Evolutionary conservation across 1,140 invertebrate species (phyloP), one percentile per base, ranked within the genome.

Genomic region (Agrypnia vestita): DNA sequence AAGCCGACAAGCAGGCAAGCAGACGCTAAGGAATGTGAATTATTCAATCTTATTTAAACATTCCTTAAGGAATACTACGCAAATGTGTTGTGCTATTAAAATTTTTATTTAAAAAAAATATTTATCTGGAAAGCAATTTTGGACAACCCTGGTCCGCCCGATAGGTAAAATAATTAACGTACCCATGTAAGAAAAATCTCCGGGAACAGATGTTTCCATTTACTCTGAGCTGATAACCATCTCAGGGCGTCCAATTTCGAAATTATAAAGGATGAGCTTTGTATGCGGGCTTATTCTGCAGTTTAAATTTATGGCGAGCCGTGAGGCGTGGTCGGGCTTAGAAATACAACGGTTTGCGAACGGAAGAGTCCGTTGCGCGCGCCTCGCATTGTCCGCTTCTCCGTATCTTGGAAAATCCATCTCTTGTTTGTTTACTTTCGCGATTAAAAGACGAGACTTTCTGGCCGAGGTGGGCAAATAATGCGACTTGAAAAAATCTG

Each of bases 141-240:
- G 25, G 25, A 35, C 25, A 35, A 35, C 25, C 25, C 25, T 35
- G 25, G 1, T 35, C 25, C 6, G 6, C 25, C 1, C 1, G 25
- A 35, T 35, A 35, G 25, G 25, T 35, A 35, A 35, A 35, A 35
- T 35, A 35, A 35, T 35, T 35, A 35, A 35, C 25, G 25, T 35
- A 35, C 6, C 25, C 51, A 49, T 6, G 67, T 49, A 71, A 71
- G 71, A 74, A 74, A 56, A 74, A 74, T 74, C 51, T 74, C 21
- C 71, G 15, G 71, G 49, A 74, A 74, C 71, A 74, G 71, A 74
- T 74, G 71, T 74, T 74, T 74, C 71, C 71, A 10, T 74, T 51
- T 56, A 43, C 53, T 59, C 7, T 25, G 71, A 17, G 21, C 53
- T 44, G 71, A 74, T 74, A 74, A 51, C 12, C 21, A 56, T 74